Evolutionary conservation across 2,113 vertebrate species (phyloP).

Genomic region (Anser brachyrhynchus): DNA sequence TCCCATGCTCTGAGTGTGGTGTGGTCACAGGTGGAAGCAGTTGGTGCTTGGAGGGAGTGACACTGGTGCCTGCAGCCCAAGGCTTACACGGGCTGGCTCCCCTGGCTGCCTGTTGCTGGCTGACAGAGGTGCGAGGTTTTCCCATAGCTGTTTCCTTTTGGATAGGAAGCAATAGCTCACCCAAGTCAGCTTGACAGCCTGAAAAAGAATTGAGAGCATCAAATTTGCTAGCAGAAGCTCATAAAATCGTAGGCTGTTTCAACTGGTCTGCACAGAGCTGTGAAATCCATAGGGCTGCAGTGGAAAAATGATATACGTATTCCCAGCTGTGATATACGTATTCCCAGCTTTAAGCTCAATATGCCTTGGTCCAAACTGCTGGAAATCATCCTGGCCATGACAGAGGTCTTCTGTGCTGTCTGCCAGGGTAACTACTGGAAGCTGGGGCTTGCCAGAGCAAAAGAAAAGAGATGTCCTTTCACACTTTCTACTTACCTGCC

Average conservation of each 20-base stretch:
- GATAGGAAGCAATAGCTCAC: not conserved
- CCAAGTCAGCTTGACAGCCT: not conserved
- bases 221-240: not conserved
- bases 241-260: not conserved
- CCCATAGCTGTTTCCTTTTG: not conserved
- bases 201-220: slow-evolving; percentile 25
- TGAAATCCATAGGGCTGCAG: not conserved
- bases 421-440: not conserved
- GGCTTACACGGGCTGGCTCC: no score
- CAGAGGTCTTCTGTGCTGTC: not conserved
- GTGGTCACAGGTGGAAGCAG: not conserved
- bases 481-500: not conserved
- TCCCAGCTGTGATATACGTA: not conserved
- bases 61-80: not conserved
- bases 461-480: not conserved
- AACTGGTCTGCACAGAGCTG: not conserved
- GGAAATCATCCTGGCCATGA: not conserved
- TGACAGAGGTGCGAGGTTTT: not conserved
- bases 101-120: not conserved
- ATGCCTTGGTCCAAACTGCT: not conserved
- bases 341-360: not conserved
- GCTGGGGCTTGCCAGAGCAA: not conserved
- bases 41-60: not conserved
- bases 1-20: not conserved
- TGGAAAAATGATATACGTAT: not conserved